Evolutionary conservation across 2,888 invertebrate genomes (phyloP), one percentile per base, ranked within the genome.

Genomic region (Cynaeus angustus): DNA sequence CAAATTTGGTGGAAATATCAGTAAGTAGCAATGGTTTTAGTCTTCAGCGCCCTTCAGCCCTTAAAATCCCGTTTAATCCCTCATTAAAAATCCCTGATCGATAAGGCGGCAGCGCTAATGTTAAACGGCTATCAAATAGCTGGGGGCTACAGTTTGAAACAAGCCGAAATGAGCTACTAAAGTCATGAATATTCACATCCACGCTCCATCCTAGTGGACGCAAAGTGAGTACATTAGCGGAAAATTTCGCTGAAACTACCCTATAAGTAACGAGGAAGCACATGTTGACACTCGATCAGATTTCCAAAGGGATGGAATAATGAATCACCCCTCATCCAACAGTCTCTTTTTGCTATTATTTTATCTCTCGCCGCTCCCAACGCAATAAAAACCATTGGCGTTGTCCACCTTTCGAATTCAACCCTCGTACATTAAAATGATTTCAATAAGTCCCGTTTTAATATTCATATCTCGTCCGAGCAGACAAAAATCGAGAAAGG

Each of bases 111-210:
- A 28, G 45, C 46, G 66, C 46, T 55, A 53, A 69, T 69, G 69
- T 66, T 69, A 69, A 69, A 61, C 66, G 62, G 61, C 62, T 55
- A 69, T 72, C 62, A 72, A 72, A 72, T 69, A 72, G 68, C 76
- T 70, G 59, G 8, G 43, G 56, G 64, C 52, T 68, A 46, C 52
- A 66, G 71, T 69, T 73, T 70, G 67, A 72, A 71, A 72, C 70
- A 64, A 50, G 53, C 70, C 66, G 74, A 72, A 75, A 76, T 74
- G 71, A 72, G 74, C 73, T 75, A 76, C 73, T 68, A 73, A 73
- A 61, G 72, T 77, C 73, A 79, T 80, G 79, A 80, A 80, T 80
- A 80, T 80, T 79, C 80, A 79, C 71, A 64, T 72, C 72, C 79
- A 79, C 79, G 80, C 74, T 68, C 72, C 72, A 58, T 71, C 68